Evolutionary conservation across 2,797 vertebrate genomes (phyloP).

Genomic region (Anisognathus igniventris): DNA sequence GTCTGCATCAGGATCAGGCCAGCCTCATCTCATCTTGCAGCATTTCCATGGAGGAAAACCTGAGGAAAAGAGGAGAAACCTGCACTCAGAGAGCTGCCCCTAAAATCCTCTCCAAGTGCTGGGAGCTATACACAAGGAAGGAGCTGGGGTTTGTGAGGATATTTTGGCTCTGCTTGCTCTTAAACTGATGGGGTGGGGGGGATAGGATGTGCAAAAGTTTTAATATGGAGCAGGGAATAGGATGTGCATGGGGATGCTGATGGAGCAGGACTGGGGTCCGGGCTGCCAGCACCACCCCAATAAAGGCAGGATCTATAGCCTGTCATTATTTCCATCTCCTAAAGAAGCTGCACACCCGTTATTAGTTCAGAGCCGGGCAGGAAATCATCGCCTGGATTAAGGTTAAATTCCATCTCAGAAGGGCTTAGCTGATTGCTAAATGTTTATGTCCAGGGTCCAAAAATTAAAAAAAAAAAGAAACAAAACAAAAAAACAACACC

Average conservation of each 20-base stretch:
- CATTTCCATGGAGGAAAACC: background rate
- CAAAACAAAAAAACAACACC: background rate
- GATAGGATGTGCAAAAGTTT: background rate
- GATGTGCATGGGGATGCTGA: background rate
- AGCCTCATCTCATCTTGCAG: background rate
- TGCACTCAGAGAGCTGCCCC: background rate
- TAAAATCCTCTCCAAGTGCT: background rate
- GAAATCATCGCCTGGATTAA: conserved; percentile 66
- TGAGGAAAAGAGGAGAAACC: background rate
- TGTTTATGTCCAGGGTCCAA: background rate
- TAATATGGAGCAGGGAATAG: background rate
- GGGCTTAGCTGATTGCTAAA: conserved; percentile 26
- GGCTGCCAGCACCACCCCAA: conserved; percentile 27
- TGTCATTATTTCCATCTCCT: conserved; percentile 56
- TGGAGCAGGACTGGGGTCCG: background rate
- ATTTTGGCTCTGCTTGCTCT: background rate
- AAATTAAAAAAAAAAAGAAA: background rate
- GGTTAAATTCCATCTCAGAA: conserved; percentile 67
- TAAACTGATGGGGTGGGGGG: background rate
- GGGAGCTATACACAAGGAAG: background rate
- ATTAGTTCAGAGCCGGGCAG: conserved; percentile 41
- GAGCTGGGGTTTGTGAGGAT: background rate
- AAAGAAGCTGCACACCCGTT: conserved; percentile 51
- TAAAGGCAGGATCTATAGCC: conserved; percentile 18
- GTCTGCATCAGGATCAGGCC: background rate